Evolutionary conservation across 2,888 invertebrate species (phyloP).

Genomic region (Drosophila histrio): DNA sequence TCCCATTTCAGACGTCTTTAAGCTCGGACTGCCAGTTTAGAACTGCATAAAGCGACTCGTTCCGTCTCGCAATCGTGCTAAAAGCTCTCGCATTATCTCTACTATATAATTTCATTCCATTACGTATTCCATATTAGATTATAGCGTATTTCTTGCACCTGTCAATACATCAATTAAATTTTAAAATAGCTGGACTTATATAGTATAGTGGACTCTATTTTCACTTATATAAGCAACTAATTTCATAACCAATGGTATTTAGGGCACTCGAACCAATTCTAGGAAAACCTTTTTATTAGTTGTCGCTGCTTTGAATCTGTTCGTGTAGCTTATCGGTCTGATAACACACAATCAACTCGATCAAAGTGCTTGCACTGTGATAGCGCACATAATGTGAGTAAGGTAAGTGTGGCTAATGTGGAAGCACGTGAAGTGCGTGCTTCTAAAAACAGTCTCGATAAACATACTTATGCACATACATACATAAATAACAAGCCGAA

Average conservation of each 20-base stretch:
- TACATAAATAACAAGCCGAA: neutral
- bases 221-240: neutral
- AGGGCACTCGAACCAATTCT: slow-evolving; percentile 14
- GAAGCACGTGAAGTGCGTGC: slow-evolving; percentile 20
- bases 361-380: slow-evolving; percentile 18
- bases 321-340: slow-evolving; percentile 10
- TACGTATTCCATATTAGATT: neutral
- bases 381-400: slow-evolving; percentile 23
- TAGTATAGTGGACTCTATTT: neutral
- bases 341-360: slow-evolving; percentile 17
- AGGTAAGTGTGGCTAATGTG: slow-evolving; percentile 20
- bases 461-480: neutral
- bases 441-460: neutral
- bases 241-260: slow-evolving; percentile 6
- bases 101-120: slow-evolving; percentile 12
- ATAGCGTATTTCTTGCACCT: neutral
- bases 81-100: slow-evolving; percentile 6
- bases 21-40: slow-evolving; percentile 13
- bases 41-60: slow-evolving; percentile 29
- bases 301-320: slow-evolving; percentile 10
- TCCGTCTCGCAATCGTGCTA: neutral
- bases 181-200: neutral
- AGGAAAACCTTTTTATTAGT: slow-evolving; percentile 50
- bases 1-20: slow-evolving; percentile 57
- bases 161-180: slow-evolving; percentile 16